A percentile compares a stretch with the other conserved stretches of the same genome.
phyloP scores from a whole-genome alignment of 2,797 vertebrate species.

The Acanthurus lineatus region DNA sequence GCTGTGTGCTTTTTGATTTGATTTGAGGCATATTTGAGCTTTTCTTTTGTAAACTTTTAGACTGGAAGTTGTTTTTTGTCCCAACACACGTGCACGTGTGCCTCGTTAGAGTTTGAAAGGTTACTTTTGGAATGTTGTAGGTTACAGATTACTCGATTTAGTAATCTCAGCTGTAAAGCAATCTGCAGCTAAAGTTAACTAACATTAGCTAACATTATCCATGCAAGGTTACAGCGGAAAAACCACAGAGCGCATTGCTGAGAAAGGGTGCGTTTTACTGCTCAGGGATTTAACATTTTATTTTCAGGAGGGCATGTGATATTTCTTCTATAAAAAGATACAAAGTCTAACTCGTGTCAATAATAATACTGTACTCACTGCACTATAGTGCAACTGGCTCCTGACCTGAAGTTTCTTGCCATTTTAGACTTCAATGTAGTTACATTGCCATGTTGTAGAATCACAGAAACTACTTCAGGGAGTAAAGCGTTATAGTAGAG shows the following conservation, averaged over 20 bases:
- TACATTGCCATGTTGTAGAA: no score
- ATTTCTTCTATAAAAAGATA: background rate
- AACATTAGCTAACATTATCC: background rate
- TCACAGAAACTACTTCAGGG: no score
- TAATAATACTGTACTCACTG: no score
- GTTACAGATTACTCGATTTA: background rate
- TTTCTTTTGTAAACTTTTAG: constrained; percentile 63
- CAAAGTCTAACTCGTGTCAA: no score
- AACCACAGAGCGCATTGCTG: background rate
- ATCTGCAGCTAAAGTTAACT: background rate
- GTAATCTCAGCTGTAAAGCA: background rate
- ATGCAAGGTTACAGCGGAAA: background rate
- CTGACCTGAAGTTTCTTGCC: background rate
- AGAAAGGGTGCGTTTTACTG: background rate
- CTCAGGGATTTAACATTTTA: background rate
- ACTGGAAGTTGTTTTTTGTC: constrained; percentile 73
- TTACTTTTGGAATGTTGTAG: background rate
- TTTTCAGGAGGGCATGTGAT: background rate
- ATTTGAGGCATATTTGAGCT: constrained; percentile 69
- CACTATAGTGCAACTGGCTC: no score
- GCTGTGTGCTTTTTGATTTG: constrained; percentile 73
- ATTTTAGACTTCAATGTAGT: background rate
- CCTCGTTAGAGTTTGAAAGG: constrained; percentile 24
- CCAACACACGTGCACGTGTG: constrained; percentile 41
- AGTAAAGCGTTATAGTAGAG: no score